These are phyloP conservation scores for Polyodon spathula DNA, from an alignment of 2,113 vertebrate species.

Conservation along the genomic window DNA sequence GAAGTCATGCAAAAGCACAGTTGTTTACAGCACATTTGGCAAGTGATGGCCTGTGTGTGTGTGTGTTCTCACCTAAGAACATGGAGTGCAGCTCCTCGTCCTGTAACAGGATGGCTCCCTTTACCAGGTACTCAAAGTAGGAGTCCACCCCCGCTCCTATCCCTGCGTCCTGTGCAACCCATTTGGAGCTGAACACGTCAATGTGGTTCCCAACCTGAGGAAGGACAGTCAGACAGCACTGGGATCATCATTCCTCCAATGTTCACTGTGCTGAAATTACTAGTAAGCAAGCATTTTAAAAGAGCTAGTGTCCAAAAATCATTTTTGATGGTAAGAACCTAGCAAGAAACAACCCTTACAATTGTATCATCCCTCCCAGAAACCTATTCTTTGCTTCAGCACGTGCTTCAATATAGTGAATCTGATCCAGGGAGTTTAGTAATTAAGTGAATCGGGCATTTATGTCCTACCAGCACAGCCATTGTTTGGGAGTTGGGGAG, in stretches of 20 bases:
- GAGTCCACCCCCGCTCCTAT: conserved; percentile 94
- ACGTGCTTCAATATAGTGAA: no score
- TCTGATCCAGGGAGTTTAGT: no score
- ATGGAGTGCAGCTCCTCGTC: conserved; percentile 83
- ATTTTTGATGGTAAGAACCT: no score
- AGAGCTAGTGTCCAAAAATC: no score
- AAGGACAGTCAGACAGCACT: neutral
- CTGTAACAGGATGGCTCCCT: conserved; percentile 89
- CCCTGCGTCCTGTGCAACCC: conserved; percentile 93
- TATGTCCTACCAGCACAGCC: no score
- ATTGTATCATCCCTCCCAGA: no score
- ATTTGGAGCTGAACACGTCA: conserved; percentile 83
- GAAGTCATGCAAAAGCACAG: neutral
- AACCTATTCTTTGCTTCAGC: no score
- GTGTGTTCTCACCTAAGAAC: conserved; percentile 72
- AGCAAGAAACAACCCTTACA: no score
- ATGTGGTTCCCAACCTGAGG: conserved; percentile 94
- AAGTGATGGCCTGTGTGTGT: neutral
- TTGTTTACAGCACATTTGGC: neutral
- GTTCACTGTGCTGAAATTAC: neutral
- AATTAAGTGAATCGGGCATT: no score
- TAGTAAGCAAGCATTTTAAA: no score
- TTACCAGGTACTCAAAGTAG: conserved; percentile 94
- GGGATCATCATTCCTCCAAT: neutral
- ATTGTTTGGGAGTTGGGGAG: no score